Conservation (phyloP, 1,140 invertebrate species). For the Dolichoris vasculosae region DNA sequence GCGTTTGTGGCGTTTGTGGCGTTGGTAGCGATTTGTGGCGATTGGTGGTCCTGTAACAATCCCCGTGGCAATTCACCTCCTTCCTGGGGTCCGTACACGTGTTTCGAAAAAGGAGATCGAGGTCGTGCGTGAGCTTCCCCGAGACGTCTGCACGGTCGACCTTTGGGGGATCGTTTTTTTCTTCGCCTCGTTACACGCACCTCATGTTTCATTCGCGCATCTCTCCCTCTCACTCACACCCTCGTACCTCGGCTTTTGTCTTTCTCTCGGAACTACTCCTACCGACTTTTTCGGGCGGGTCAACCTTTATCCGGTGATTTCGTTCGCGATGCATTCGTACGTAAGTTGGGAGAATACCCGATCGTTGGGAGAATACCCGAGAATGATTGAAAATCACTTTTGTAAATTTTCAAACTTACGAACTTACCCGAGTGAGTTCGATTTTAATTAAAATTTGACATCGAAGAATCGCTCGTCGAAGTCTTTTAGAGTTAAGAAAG, state of each 20-base stretch:
- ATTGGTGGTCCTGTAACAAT: too few relatives aligned
- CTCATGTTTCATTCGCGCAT: not conserved
- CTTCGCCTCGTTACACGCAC: not conserved
- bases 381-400: too few relatives aligned
- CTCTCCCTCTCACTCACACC: not conserved
- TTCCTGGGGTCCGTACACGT: not conserved
- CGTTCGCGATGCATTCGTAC: not conserved
- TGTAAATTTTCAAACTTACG: too few relatives aligned
- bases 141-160: too few relatives aligned
- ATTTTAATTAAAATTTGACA: not conserved
- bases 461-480: not conserved
- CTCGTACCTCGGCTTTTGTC: not conserved
- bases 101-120: conserved; percentile 32
- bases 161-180: not conserved
- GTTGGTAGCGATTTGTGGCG: too few relatives aligned
- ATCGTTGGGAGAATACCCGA: too few relatives aligned
- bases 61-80: not conserved
- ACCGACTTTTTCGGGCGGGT: not conserved
- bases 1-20: not conserved
- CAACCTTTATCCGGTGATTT: not conserved
- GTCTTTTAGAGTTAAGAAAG: too few relatives aligned
- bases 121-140: not conserved
- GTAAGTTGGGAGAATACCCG: not conserved
- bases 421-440: not conserved
- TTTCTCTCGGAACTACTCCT: not conserved